These are phyloP conservation scores for Pseudocheirus occidentalis DNA, from an alignment of 2,797 vertebrate genomes.

Conservation along the genomic window DNA sequence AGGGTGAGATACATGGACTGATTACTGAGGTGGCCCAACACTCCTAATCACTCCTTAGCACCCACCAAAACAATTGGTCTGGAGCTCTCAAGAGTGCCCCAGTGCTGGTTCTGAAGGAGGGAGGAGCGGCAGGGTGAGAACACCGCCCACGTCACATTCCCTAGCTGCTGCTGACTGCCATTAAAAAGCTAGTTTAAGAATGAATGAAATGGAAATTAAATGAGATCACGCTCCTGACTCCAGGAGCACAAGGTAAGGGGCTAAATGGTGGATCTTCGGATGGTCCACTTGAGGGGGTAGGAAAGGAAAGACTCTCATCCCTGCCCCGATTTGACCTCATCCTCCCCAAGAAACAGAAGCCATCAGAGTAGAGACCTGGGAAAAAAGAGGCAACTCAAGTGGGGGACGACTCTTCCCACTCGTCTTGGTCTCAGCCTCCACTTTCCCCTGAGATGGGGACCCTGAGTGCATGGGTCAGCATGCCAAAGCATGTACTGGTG, in stretches of 20 bases:
- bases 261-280: not conserved
- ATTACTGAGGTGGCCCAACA: not conserved
- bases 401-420: not conserved
- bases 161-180: not conserved
- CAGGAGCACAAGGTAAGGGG: not conserved
- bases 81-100: not conserved
- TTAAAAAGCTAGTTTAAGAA: not conserved
- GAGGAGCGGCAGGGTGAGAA: not conserved
- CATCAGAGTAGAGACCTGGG: not conserved
- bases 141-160: not conserved
- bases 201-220: not conserved
- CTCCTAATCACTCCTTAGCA: not conserved
- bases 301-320: not conserved
- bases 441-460: not conserved
- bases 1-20: not conserved
- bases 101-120: not conserved
- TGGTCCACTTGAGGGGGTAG: not conserved
- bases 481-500: not conserved
- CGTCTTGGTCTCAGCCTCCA: not conserved
- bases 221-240: not conserved
- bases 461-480: not conserved
- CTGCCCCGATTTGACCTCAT: not conserved
- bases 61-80: not conserved
- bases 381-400: not conserved
- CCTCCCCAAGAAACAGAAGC: no score